phyloP scores from a whole-genome alignment of 2,113 vertebrate species.

The Hydropotes inermis region DNA sequence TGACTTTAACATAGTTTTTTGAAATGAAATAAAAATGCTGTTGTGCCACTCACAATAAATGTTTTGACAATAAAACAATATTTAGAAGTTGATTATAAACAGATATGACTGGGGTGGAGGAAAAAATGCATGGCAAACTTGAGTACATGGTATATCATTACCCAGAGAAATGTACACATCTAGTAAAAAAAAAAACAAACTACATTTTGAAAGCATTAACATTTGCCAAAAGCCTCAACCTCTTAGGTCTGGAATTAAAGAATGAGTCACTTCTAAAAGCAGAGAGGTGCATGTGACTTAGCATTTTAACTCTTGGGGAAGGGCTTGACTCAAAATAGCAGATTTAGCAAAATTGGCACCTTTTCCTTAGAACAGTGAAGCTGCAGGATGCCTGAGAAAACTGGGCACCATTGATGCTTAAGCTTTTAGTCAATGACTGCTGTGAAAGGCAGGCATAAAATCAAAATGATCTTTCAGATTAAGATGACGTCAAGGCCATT shows the following conservation, averaged over 20 bases:
- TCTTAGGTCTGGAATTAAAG: constrained; percentile 6
- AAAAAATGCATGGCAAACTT: not conserved
- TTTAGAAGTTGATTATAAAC: not conserved
- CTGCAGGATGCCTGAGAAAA: constrained; percentile 1
- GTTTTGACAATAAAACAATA: not conserved
- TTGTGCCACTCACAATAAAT: not conserved
- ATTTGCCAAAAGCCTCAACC: not conserved
- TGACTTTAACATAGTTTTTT: not conserved
- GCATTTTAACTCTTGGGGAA: constrained; percentile 13
- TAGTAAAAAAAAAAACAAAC: not conserved
- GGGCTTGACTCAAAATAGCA: constrained; percentile 41
- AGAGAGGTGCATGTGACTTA: constrained; percentile 25
- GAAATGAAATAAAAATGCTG: not conserved
- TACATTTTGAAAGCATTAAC: not conserved
- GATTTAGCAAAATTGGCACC: constrained; percentile 35
- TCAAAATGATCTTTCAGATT: constrained; percentile 10
- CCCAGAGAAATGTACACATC: not conserved
- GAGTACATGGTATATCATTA: not conserved
- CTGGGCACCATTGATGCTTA: not conserved
- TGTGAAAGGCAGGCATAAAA: constrained; percentile 37
- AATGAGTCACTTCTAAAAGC: constrained; percentile 49
- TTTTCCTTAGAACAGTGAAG: constrained; percentile 22
- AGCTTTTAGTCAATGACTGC: not conserved
- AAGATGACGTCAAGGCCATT: not conserved
- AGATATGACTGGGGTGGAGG: not conserved